These are phyloP conservation scores for Rhynchophorus ferrugineus DNA, from an alignment of 1,140 invertebrate genomes.

Conservation along the genomic window DNA sequence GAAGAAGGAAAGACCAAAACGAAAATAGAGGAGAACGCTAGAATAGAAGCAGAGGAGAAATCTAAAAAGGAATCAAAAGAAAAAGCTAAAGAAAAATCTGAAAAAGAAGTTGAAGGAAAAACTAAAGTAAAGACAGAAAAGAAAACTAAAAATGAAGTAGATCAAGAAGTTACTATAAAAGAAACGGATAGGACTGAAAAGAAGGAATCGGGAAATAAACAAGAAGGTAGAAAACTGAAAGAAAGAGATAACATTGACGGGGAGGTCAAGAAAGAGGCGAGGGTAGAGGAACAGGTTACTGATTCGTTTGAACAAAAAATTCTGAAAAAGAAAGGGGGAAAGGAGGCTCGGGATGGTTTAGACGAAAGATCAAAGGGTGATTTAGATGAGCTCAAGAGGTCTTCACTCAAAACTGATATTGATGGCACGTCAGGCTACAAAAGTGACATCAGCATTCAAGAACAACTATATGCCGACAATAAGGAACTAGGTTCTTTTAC, in stretches of 20 bases:
- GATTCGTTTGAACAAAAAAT: no score
- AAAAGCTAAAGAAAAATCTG: slow-evolving; percentile 27
- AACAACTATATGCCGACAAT: background rate
- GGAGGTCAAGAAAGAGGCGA: slow-evolving; percentile 20
- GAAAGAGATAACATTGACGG: slow-evolving; percentile 19
- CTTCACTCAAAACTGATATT: no score
- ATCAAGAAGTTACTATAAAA: slow-evolving; percentile 10
- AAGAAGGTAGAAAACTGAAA: slow-evolving; percentile 13
- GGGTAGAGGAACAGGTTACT: no score
- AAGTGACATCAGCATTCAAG: background rate
- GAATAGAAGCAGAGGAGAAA: slow-evolving; percentile 15
- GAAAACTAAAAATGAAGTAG: slow-evolving; percentile 22
- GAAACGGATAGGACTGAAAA: slow-evolving; percentile 15
- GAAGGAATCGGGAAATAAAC: slow-evolving; percentile 21
- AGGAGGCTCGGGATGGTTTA: no score
- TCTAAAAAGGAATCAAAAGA: slow-evolving; percentile 28
- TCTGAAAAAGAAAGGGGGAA: slow-evolving; percentile 20
- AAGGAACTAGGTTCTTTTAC: background rate
- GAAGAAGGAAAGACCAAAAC: slow-evolving; percentile 23
- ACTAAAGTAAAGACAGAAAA: slow-evolving; percentile 21
- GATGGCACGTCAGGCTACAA: no score
- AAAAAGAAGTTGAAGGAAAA: slow-evolving; percentile 24
- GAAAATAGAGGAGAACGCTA: slow-evolving; percentile 18
- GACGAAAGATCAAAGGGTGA: no score
- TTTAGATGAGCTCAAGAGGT: no score